Evolutionary conservation across 2,888 invertebrate genomes (phyloP).

Genomic region (Ommatoiulus sabulosus): DNA sequence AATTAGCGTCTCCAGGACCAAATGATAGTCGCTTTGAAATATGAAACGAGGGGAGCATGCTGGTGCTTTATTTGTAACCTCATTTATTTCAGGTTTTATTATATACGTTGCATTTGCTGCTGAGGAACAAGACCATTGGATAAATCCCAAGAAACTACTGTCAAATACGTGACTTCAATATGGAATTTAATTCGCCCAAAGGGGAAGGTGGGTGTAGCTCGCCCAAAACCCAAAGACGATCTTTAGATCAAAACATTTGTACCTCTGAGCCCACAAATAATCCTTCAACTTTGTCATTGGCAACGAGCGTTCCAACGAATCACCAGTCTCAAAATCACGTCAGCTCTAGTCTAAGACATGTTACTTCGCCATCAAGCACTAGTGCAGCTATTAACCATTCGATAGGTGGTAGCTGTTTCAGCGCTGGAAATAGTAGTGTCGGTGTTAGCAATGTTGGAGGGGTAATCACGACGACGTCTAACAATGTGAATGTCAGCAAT

Average conservation of each 20-base stretch:
- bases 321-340: conserved; percentile 14
- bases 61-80: conserved; percentile 22
- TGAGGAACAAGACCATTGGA: not conserved
- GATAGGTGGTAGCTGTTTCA: not conserved
- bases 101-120: not conserved
- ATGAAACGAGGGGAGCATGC: not conserved
- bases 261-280: conserved; percentile 9
- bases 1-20: not conserved
- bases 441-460: not conserved
- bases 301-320: conserved; percentile 18
- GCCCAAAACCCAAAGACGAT: conserved; percentile 12
- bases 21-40: not conserved
- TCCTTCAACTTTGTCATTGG: not conserved
- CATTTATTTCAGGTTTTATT: not conserved
- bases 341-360: conserved; percentile 17
- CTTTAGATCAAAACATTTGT: conserved; percentile 9
- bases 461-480: not conserved
- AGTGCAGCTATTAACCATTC: not conserved
- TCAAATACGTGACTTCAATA: not conserved
- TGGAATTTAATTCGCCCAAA: not conserved
- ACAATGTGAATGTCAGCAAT: conserved; percentile 9
- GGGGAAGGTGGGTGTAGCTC: conserved; percentile 23
- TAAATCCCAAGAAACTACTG: not conserved
- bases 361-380: conserved; percentile 1
- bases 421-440: not conserved